Conservation (phyloP, 2,888 invertebrate species). For the Spisula solida region DNA sequence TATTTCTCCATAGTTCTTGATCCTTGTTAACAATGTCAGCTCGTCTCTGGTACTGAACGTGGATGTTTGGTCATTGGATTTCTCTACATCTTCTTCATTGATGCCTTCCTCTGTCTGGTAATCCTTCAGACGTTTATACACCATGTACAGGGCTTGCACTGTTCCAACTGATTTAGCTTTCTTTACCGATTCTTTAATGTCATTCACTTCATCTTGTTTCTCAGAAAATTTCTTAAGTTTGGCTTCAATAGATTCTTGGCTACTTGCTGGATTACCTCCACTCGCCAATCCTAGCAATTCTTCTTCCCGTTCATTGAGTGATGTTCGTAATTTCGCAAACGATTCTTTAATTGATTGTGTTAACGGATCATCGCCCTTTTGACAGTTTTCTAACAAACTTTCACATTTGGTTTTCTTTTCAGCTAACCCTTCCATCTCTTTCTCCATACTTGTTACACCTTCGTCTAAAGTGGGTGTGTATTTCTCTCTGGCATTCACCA, state of each 20-base stretch:
- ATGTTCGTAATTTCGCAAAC: constrained; percentile 76
- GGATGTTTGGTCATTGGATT: constrained; percentile 75
- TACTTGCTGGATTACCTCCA: constrained; percentile 70
- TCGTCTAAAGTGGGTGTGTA: constrained; percentile 79
- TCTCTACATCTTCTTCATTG: constrained; percentile 75
- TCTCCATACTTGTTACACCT: constrained; percentile 77
- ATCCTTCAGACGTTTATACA: constrained; percentile 74
- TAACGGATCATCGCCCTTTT: constrained; percentile 71
- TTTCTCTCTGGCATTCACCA: constrained; percentile 79
- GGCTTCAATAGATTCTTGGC: constrained; percentile 73
- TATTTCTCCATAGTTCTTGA: constrained; percentile 81
- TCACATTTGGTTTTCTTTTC: constrained; percentile 77
- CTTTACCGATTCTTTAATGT: constrained; percentile 71
- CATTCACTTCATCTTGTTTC: constrained; percentile 63
- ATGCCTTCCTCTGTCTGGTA: constrained; percentile 75
- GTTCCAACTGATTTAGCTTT: constrained; percentile 73
- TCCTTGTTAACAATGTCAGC: constrained; percentile 69
- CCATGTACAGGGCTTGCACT: constrained; percentile 79
- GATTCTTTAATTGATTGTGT: constrained; percentile 76
- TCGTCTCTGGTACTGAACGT: constrained; percentile 78
- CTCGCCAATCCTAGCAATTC: constrained; percentile 77
- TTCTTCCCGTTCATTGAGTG: constrained; percentile 79
- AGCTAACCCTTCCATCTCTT: constrained; percentile 73
- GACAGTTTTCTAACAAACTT: constrained; percentile 71
- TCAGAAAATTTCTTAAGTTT: constrained; percentile 72